Base-by-base conservation (phyloP, 1,140 invertebrate species). In the Cydia amplana region DNA sequence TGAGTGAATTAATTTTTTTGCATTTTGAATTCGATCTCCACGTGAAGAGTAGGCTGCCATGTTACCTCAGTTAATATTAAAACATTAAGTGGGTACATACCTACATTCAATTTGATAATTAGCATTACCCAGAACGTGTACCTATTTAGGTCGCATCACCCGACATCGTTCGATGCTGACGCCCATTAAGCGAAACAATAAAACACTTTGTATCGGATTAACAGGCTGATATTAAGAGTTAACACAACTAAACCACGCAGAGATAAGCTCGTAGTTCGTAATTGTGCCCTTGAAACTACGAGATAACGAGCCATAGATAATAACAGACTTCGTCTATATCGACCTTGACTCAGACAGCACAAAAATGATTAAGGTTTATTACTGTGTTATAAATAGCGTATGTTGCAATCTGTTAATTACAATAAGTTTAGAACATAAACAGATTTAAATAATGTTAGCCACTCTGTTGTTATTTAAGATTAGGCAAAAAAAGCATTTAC, bases 221-320 rank as follows among this genome's bases (percentile, higher is more conserved):
- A 20, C 65, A n/a, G n/a, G 28, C 32, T 70, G 65, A 70, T 70
- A 32, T 0, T 40, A 70, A 18, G 36, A 70, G 65, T 40, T 40
- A 40, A 40, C 16, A 70, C 16, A 20, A 43, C 36, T n/a, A 70
- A 70, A 36, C 65, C 63, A 1, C 1, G 28, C 28, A 28, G 28
- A 75, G 74, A 75, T 75, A 75, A 72, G 36, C 36, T 18, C 18
- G 23, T 64, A 73, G 20, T 73, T 72, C 64, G 74, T 77, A 74
- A 74, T 72, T 70, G 46, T 60, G 76, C 43, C 76, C 76, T 77
- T 77, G 76, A 70, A 70, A 77, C 25, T 72, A 43, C n/a, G 65
- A 70, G 76, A 77, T 77, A 77, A 77, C 74, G 63, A 74, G 74
- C 73, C 51, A 51, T 49, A 60, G 72, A 75, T 75, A 75, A 75